Percentiles rank a stretch among this genome's conserved stretches.
Conservation (phyloP, 2,113 vertebrate genomes). For the Anolis carolinensis region DNA sequence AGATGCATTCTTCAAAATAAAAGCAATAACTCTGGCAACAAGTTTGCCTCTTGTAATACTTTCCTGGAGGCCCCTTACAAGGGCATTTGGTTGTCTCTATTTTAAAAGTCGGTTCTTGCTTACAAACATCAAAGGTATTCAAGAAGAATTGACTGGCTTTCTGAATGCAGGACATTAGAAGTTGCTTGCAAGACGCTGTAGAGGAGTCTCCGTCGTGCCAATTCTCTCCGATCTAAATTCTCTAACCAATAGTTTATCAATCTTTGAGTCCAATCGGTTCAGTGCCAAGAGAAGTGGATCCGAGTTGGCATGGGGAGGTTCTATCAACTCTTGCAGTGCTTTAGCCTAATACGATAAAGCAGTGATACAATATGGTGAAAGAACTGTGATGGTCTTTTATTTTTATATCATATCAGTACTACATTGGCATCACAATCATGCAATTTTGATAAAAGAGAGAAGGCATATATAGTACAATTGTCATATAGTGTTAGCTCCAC, state of each 20-base stretch:
- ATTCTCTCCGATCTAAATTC: conserved; percentile 78
- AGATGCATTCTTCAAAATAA: conserved; percentile 78
- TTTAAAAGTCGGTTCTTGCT: conserved; percentile 78
- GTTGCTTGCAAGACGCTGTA: conserved; percentile 83
- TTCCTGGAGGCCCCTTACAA: conserved; percentile 80
- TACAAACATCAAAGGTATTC: conserved; percentile 78
- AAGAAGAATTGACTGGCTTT: conserved; percentile 73
- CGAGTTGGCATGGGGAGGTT: conserved; percentile 85
- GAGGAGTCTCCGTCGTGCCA: conserved; percentile 81
- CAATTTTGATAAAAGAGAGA: conserved; percentile 76
- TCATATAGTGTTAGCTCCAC: conserved; percentile 73
- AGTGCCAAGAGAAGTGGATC: conserved; percentile 85
- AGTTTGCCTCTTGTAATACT: conserved; percentile 76
- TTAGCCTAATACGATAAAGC: conserved; percentile 87
- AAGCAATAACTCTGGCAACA: conserved; percentile 56
- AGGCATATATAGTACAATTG: conserved; percentile 73
- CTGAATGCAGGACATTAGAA: conserved; percentile 79
- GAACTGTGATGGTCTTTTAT: conserved; percentile 77
- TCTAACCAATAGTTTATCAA: conserved; percentile 85
- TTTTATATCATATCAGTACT: conserved; percentile 78
- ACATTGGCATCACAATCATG: conserved; percentile 78
- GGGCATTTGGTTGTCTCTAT: conserved; percentile 79
- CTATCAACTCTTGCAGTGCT: conserved; percentile 85
- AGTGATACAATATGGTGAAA: conserved; percentile 85
- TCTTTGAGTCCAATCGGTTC: conserved; percentile 82